Evolutionary conservation across 2,888 invertebrate species (phyloP).

Genomic region (Scaptomyza reducta): DNA sequence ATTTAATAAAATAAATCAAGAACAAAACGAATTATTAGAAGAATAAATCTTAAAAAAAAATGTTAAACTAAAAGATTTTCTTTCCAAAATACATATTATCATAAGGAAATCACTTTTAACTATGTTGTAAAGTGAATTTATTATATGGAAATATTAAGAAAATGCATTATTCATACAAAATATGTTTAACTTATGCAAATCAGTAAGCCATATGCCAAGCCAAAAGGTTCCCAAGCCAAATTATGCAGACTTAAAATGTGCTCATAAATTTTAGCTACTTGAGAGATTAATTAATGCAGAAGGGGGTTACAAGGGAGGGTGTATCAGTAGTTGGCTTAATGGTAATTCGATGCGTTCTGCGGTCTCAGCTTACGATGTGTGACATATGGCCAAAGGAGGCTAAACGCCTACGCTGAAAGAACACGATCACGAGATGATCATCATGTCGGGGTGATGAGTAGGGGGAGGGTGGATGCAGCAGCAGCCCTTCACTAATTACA

Average conservation of each 20-base stretch:
- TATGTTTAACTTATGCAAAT: neutral
- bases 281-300: constrained; percentile 23
- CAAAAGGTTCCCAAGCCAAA: neutral
- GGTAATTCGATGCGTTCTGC: constrained; percentile 64
- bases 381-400: constrained; percentile 63
- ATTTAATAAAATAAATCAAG: neutral
- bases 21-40: neutral
- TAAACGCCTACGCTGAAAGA: constrained; percentile 31
- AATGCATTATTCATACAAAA: neutral
- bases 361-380: constrained; percentile 69
- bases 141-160: neutral
- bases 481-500: constrained; percentile 70
- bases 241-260: neutral
- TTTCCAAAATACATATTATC: neutral
- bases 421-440: constrained; percentile 4
- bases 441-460: neutral
- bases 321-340: constrained; percentile 31
- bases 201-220: neutral
- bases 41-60: neutral
- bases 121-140: neutral
- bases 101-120: neutral
- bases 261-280: constrained; percentile 20
- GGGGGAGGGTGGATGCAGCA: constrained; percentile 12
- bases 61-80: neutral
- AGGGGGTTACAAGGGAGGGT: neutral